Evolutionary conservation across 2,113 vertebrate genomes (phyloP), one percentile per base, ranked within the genome.

Genomic region (Nyctibius bracteatus): DNA sequence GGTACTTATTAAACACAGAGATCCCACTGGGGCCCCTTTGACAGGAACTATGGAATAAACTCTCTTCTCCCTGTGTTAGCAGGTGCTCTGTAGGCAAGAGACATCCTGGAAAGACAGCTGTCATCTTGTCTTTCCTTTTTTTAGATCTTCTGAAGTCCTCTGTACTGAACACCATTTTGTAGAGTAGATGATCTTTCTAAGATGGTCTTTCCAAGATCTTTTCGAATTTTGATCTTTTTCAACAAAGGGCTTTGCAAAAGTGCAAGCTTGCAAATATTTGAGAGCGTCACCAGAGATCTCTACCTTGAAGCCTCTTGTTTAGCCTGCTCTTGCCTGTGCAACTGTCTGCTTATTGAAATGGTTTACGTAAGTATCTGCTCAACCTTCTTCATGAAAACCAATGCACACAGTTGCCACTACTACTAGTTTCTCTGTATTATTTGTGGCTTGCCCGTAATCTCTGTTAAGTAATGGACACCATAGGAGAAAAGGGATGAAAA

Each of bases 21-120:
- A 79, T 91, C 86, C 77, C 90, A 91, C 35, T 31, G 81, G 47
- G 52, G 30, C 6, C 10, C 21, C 35, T 39, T 44, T 47, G 68
- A 96, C 61, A 81, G 59, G 39, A 96, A 88, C 14, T 65, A 84
- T 59, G 35, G 86, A 91, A 73, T 33, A 70, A 97, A 77, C 20
- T 57, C 54, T 66, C 4, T 0, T 59, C 67, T 81, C 49, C 18
- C 46, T 70, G 31, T 59, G 46, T 73, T 51, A 81, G 70, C 88
- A 96, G 91, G 83, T 96, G 94, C 20, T 74, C 46, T 88, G 25
- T 7, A 66, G 47, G 46, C 49, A 83, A 92, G 46, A 90, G 28
- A 77, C 24, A 72, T 61, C 33, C 71, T n/a, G 51, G 54, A 93
- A 59, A 70, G 71, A 43, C 1, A 58, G 16, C 9, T 70, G 23